Conservation (phyloP, 2,797 vertebrate species). For the Tapirus indicus region DNA sequence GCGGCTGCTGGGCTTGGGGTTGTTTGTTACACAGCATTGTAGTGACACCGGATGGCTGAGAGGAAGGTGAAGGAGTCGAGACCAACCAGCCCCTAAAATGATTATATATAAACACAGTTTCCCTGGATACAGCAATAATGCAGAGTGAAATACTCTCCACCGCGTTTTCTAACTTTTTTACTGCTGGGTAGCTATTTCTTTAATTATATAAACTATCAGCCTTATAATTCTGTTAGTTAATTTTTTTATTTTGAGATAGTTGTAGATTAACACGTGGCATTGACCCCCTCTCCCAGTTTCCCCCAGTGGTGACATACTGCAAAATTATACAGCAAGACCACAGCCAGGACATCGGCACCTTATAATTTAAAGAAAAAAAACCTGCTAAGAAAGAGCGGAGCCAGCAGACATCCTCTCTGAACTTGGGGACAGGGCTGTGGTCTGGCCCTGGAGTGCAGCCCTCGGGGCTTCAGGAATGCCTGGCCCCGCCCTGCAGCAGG, state of each 20-base stretch:
- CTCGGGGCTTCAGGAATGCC: background rate
- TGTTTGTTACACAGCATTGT: background rate
- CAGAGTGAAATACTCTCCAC: too few relatives aligned
- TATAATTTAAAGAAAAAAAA: background rate
- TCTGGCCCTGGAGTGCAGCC: background rate
- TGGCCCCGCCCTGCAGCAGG: background rate
- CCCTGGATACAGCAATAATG: too few relatives aligned
- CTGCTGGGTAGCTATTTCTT: background rate
- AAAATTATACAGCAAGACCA: too few relatives aligned
- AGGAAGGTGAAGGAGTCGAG: background rate
- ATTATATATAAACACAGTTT: rapidly evolving
- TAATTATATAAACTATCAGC: too few relatives aligned
- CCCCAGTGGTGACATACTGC: background rate
- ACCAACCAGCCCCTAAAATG: background rate
- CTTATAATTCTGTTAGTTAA: background rate
- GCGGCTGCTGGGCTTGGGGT: background rate
- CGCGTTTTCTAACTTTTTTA: background rate
- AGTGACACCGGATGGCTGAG: background rate
- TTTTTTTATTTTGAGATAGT: background rate
- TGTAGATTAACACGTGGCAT: background rate
- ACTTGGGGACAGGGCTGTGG: background rate
- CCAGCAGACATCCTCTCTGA: background rate
- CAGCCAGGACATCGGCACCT: background rate
- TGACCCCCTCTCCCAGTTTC: too few relatives aligned
- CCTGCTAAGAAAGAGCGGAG: background rate